Percentiles rank a stretch among this genome's conserved stretches.
phyloP scores from a whole-genome alignment of 2,797 vertebrate species.

The Carapus acus region DNA sequence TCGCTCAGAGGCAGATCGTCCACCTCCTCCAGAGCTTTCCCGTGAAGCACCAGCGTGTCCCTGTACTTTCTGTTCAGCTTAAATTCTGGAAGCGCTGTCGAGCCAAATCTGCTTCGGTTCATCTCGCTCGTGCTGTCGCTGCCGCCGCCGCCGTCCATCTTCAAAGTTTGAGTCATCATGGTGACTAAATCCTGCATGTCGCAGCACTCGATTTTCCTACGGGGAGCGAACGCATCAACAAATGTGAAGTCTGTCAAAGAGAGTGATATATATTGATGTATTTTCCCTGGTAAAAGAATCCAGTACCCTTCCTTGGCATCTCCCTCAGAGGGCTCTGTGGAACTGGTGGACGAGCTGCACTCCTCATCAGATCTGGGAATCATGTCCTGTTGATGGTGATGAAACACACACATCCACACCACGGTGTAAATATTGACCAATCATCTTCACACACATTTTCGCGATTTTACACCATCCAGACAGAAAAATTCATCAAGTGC shows the following conservation, averaged over 20 bases:
- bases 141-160: slow-evolving; percentile 77
- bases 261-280: too few species aligned
- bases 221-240: slow-evolving; percentile 1
- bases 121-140: slow-evolving; percentile 65
- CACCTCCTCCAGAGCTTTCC: slow-evolving; percentile 75
- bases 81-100: slow-evolving; percentile 75
- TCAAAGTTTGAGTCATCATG: slow-evolving; percentile 90
- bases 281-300: background rate
- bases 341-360: slow-evolving; percentile 87
- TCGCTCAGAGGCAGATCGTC: slow-evolving; percentile 74
- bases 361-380: slow-evolving; percentile 83
- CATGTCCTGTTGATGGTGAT: slow-evolving; percentile 51
- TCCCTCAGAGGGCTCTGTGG: slow-evolving; percentile 87
- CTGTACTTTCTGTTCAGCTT: slow-evolving; percentile 83
- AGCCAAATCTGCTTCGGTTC: slow-evolving; percentile 41
- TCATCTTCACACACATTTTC: too few species aligned
- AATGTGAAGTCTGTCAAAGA: background rate
- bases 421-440: background rate
- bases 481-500: too few species aligned
- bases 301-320: slow-evolving; percentile 80
- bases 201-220: slow-evolving; percentile 76
- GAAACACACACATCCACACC: slow-evolving; percentile 13
- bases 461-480: too few species aligned
- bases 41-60: slow-evolving; percentile 91
- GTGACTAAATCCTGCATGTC: slow-evolving; percentile 92